Evolutionary conservation across 2,888 invertebrate species (phyloP), one percentile per base, ranked within the genome.

Genomic region (Caenorhabditis auriculariae): DNA sequence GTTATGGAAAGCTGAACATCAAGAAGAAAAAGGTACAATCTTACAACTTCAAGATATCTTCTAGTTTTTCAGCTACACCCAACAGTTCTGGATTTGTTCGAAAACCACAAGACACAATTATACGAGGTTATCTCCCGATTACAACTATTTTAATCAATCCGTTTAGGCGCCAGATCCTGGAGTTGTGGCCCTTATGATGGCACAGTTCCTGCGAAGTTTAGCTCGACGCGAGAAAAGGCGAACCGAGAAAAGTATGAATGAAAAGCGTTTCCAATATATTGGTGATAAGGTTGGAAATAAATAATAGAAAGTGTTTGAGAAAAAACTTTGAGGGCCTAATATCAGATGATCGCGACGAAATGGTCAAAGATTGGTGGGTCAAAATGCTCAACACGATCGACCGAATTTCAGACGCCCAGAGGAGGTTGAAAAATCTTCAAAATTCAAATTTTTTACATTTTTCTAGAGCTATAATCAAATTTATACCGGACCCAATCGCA

Each of bases 301-400:
- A 9, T 32, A 32, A 32, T 32, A 32, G 35, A 32, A 32, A 32
- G n/a, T 1, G 21, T 47, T 35, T 9, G 1, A 19, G 7, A 21
- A 37, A 12, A 29, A 32, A 15, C 17, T 43, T 43, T 32, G 41
- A 32, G 60, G 69, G 69, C 9, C 55, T 66, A 17, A 44, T 43
- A 1, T 45, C 49, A 21, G 62, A 63, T 17, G 17, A 32, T 21
- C 39, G 59, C 12, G 26, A 27, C 1, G 66, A 60, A 39, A 47
- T 69, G 7, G 63, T 66, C 1, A 9, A 38, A 3, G 69, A 69
- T 39, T 69, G 69, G 69, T 69, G 66, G 66, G 55, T 50, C 26
- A 69, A 69, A 44, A 69, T 69, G 69, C 50, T 69, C 17, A 28
- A 46, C 2, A 60, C 63, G 15, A 38, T 69, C 35, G 60, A 54